Percentiles rank a stretch among this genome's conserved stretches.
phyloP scores from a whole-genome alignment of 2,113 vertebrate species.

The Nipponia nippon region DNA sequence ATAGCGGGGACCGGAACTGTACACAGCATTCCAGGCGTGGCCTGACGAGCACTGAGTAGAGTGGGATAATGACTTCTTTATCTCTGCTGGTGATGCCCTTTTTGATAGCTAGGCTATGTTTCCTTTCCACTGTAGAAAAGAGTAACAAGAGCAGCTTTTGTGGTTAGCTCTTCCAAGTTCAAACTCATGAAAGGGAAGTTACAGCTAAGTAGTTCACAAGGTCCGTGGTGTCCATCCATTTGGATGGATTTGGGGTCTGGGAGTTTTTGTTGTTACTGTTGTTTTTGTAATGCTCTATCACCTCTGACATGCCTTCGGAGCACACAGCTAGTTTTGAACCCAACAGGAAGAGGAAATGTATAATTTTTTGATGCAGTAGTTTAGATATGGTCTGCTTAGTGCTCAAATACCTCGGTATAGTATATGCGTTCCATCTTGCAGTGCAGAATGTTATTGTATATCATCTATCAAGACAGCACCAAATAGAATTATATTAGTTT shows the following conservation, averaged over 20 bases:
- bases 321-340: not conserved
- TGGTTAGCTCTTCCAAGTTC: not conserved
- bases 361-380: not conserved
- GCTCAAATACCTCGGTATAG: not conserved
- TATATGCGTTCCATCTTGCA: not conserved
- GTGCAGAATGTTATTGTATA: not conserved
- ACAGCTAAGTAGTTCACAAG: not conserved
- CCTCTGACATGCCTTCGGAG: not conserved
- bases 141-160: not conserved
- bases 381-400: not conserved
- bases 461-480: not conserved
- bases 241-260: accelerated
- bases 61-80: no score
- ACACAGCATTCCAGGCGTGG: no score
- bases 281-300: not conserved
- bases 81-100: no score
- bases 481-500: not conserved
- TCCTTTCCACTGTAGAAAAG: not conserved
- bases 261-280: not conserved
- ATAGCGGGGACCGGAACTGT: no score
- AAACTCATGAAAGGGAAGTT: not conserved
- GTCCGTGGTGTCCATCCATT: accelerated
- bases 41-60: no score
- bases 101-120: not conserved
- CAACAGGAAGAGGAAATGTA: not conserved